Base-by-base conservation (phyloP, 2,888 invertebrate species). In the Rosalia funebris region DNA sequence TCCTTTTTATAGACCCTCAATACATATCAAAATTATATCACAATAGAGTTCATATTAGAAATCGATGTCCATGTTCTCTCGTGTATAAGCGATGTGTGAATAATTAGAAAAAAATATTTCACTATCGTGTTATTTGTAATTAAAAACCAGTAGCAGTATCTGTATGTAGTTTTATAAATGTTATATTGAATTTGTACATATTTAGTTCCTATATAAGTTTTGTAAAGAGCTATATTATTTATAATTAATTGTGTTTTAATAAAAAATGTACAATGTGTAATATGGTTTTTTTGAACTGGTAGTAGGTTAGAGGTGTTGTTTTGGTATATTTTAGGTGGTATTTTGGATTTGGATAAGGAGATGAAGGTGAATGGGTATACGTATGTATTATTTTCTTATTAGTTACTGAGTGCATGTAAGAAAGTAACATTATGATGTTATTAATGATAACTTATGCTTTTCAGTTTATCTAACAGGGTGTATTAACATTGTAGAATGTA, bases 201-300 rank as follows among this genome's bases (percentile, higher is more conserved):
- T 42, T 53, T 32, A 53, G 53, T 53, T 53, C 12, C 25, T 31
- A 25, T 16, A 32, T 50, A 50, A 50, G 41, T 53, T 53, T 53
- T 53, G 53, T 53, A 53, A 53, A 53, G 11, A 34, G 16, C 16
- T 32, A 41, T 53, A 34, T 53, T 53, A 53, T 53, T 53, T 53
- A 53, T 53, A 42, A 11, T 53, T 42, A 42, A 42, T 31, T 42
- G 10, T 53, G 42, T 42, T 50, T 39, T 42, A 53, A 42, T 42
- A 53, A 53, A n/a, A 41, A 42, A 15, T 32, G 34, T 34, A 34
- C 7, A 32, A 42, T 42, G 31, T 53, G 25, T 53, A 42, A 31
- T n/a, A 10, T 41, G 2, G 34, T 53, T 42, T 15, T 42, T 15
- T 52, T 52, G 16, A 52, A 31, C 14, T 10, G 11, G 25, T 41